These are phyloP conservation scores for Calonectris borealis DNA, from an alignment of 2,113 vertebrate genomes.

Conservation along the genomic window DNA sequence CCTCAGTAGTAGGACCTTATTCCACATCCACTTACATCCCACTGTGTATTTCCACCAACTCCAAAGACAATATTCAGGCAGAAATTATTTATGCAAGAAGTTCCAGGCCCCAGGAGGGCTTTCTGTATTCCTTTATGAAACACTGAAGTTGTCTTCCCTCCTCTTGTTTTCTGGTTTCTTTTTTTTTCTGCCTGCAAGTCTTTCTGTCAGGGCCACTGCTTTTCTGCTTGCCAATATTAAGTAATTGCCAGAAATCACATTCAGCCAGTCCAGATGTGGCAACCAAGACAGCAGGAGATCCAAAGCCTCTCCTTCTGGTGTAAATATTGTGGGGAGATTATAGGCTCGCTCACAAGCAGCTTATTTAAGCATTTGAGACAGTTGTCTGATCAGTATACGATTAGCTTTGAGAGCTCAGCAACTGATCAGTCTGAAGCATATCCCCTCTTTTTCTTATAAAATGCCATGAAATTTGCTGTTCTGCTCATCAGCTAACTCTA, in stretches of 20 bases:
- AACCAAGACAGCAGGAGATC: background rate
- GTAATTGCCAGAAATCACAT: background rate
- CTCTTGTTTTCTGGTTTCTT: background rate
- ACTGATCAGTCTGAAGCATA: background rate
- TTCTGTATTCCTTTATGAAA: background rate
- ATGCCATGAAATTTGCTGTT: background rate
- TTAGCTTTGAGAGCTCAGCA: background rate
- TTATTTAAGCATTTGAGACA: background rate
- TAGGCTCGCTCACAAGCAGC: background rate
- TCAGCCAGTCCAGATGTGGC: background rate
- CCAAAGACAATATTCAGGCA: background rate
- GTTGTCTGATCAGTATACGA: background rate
- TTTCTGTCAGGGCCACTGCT: background rate
- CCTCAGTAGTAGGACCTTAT: background rate
- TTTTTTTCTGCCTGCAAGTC: background rate
- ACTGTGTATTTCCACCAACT: background rate
- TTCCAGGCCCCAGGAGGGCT: background rate
- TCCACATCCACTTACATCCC: background rate
- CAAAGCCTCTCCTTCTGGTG: background rate
- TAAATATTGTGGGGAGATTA: background rate
- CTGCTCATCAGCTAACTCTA: background rate
- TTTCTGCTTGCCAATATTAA: background rate
- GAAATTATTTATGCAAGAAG: background rate
- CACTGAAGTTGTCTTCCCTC: background rate
- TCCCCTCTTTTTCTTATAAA: background rate